Conservation (phyloP, 2,113 vertebrate genomes). For the Chlorodrepanis virens region DNA sequence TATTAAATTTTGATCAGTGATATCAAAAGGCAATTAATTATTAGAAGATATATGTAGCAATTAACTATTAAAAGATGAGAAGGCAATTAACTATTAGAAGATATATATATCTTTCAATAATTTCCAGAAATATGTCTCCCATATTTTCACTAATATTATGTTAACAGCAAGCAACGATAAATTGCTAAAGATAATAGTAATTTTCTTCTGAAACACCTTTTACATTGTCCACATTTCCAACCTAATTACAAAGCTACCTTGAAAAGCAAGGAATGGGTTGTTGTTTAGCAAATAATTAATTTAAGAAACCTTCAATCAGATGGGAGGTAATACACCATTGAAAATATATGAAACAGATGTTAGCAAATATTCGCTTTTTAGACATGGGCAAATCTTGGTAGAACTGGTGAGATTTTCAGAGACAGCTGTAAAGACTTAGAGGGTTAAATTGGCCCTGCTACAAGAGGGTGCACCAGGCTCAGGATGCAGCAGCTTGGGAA, state of each 20-base stretch:
- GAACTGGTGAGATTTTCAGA: background rate
- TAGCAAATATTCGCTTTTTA: background rate
- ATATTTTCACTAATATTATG: background rate
- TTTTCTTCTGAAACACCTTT: background rate
- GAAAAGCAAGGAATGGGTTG: background rate
- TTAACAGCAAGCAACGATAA: background rate
- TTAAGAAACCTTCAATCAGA: background rate
- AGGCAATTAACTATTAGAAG: background rate
- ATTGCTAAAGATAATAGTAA: background rate
- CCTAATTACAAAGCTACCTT: background rate
- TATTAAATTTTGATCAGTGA: background rate
- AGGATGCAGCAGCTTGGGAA: background rate
- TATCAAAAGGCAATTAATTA: background rate
- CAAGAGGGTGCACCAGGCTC: fast-evolving
- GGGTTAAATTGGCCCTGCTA: background rate
- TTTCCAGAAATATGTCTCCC: background rate
- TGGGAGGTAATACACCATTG: background rate
- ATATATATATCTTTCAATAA: background rate
- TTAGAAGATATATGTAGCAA: background rate
- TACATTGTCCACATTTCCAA: background rate
- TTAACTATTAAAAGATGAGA: too few species aligned
- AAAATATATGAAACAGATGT: background rate
- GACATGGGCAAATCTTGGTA: background rate
- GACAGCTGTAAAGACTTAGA: background rate
- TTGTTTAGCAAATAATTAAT: background rate